Evolutionary conservation across 2,113 vertebrate species (phyloP).

Genomic region (Hassar affinis): DNA sequence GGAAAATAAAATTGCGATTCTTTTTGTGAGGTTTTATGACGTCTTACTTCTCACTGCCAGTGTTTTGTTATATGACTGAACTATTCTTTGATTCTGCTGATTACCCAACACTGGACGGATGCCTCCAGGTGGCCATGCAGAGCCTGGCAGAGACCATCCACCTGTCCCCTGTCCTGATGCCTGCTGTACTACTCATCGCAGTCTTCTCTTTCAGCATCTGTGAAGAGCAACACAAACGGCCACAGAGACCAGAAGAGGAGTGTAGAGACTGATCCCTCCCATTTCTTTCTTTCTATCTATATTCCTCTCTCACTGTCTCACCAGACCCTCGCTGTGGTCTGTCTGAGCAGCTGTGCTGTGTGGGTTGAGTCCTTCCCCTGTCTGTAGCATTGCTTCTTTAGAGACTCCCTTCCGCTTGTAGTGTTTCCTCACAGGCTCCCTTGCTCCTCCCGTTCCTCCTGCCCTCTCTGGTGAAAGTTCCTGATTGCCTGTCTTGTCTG

Average conservation of each 20-base stretch:
- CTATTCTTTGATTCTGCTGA: constrained; percentile 41
- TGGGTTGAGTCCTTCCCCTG: constrained; percentile 64
- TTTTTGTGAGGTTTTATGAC: background rate
- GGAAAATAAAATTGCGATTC: background rate
- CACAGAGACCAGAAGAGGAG: constrained; percentile 44
- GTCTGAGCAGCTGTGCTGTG: constrained; percentile 71
- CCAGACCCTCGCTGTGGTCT: constrained; percentile 58
- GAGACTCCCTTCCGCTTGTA: constrained; percentile 55
- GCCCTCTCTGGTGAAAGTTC: constrained; percentile 92
- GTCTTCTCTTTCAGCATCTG: constrained; percentile 66
- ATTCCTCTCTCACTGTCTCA: constrained; percentile 34
- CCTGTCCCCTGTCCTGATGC: constrained; percentile 30
- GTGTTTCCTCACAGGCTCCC: constrained; percentile 47
- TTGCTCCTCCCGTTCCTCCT: constrained; percentile 48
- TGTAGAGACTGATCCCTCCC: constrained; percentile 46
- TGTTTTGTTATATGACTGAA: constrained; percentile 25
- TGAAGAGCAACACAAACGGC: constrained; percentile 47
- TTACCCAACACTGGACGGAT: constrained; percentile 55
- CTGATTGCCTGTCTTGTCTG: constrained; percentile 99
- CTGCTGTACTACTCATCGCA: constrained; percentile 42
- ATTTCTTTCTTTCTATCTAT: constrained; percentile 43
- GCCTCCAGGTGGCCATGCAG: constrained; percentile 30
- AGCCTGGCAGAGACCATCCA: constrained; percentile 18
- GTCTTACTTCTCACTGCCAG: background rate
- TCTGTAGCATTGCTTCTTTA: constrained; percentile 70